Percentiles rank a stretch among this genome's conserved stretches.
Evolutionary conservation across 2,797 vertebrate genomes (phyloP).

Genomic region (Tamandua tetradactyla): DNA sequence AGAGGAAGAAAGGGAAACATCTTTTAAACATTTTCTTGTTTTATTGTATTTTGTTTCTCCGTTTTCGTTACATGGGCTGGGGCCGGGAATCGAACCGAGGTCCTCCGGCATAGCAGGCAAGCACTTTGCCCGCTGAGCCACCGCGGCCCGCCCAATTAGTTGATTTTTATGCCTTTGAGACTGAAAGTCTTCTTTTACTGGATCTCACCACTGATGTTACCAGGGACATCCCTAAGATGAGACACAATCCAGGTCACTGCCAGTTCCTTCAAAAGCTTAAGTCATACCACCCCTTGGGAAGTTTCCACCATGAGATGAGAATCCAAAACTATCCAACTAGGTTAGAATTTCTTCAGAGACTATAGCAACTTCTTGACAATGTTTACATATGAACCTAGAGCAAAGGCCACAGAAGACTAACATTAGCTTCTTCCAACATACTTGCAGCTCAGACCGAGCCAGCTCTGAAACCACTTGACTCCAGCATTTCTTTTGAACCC

Average conservation of each 20-base stretch:
- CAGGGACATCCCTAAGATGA: not conserved
- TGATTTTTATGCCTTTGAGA: slow-evolving; percentile 8
- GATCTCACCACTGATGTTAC: not conserved
- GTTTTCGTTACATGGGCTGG: no score
- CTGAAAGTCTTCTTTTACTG: not conserved
- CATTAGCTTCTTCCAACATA: not conserved
- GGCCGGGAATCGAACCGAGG: no score
- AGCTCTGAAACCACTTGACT: not conserved
- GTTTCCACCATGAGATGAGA: not conserved
- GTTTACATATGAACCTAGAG: not conserved
- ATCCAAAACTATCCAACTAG: not conserved
- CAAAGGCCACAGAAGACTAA: not conserved
- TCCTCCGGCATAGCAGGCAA: no score
- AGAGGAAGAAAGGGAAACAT: no score
- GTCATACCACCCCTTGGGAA: not conserved
- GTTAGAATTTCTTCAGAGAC: not conserved
- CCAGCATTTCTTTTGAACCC: not conserved
- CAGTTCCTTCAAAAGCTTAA: not conserved
- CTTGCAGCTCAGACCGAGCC: not conserved
- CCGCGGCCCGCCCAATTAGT: no score
- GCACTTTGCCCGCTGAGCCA: no score
- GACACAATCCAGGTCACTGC: not conserved
- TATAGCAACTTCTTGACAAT: not conserved
- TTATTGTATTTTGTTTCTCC: no score
- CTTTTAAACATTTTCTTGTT: no score